These are phyloP conservation scores for Steinernema khuongi DNA, from an alignment of 1,140 invertebrate species.

Conservation along the genomic window DNA sequence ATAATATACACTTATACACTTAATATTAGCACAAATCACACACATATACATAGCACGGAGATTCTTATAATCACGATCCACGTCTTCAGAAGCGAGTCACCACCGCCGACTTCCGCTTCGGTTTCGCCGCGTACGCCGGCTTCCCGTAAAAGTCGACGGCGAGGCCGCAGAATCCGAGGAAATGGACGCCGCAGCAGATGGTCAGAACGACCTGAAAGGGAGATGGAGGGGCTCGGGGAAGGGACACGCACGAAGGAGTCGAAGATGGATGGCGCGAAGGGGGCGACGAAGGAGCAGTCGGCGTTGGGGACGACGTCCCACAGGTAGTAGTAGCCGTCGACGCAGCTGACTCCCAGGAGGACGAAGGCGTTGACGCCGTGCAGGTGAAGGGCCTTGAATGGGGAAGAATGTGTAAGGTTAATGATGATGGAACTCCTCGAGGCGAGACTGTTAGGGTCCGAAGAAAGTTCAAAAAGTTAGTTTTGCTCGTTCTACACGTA, in stretches of 20 bases:
- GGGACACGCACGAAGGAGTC: background rate
- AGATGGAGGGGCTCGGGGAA: background rate
- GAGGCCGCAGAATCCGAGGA: background rate
- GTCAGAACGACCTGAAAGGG: background rate
- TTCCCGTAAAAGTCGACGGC: background rate
- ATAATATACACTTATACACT: no score
- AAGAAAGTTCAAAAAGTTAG: no score
- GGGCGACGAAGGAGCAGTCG: background rate
- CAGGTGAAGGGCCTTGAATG: background rate
- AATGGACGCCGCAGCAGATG: background rate
- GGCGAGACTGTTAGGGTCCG: no score
- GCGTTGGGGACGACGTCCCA: background rate
- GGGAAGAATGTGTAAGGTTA: background rate
- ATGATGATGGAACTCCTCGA: background rate
- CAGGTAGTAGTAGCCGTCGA: conserved; percentile 7
- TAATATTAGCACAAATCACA: no score
- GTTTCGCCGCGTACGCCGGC: background rate
- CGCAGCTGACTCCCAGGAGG: background rate
- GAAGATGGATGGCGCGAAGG: background rate
- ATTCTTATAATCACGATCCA: no score
- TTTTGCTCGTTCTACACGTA: no score
- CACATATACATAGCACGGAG: no score
- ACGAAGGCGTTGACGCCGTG: background rate
- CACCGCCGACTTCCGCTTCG: conserved; percentile 4
- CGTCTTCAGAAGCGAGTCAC: background rate